Percentiles rank a stretch among this genome's conserved stretches.
Conservation (phyloP, 2,888 invertebrate species). For the Ferrisia virgata region DNA sequence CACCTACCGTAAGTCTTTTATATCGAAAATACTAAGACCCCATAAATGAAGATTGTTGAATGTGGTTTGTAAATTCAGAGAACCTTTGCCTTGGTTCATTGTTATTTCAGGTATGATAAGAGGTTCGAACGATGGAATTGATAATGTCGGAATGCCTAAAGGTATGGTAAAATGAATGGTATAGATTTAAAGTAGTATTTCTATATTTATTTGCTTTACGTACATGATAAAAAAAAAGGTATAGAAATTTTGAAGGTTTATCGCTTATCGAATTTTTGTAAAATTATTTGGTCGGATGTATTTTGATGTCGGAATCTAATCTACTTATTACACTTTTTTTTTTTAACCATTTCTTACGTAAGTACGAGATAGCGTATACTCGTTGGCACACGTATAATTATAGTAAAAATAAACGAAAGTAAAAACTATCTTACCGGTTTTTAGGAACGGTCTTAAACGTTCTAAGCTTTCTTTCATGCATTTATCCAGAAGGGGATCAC, state of each 20-base stretch:
- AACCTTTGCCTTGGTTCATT: slow-evolving; percentile 66
- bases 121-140: slow-evolving; percentile 70
- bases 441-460: slow-evolving; percentile 59
- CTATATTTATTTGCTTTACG: too few species aligned
- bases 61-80: slow-evolving; percentile 65
- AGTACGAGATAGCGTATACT: too few species aligned
- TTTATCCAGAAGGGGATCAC: slow-evolving; percentile 61
- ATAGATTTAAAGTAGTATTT: too few species aligned
- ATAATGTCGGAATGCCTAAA: slow-evolving; percentile 63
- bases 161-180: neutral
- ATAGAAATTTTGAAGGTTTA: too few species aligned
- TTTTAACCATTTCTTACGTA: too few species aligned
- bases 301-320: too few species aligned
- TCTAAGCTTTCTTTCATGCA: slow-evolving; percentile 64
- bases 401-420: neutral
- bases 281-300: too few species aligned
- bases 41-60: slow-evolving; percentile 64
- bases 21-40: slow-evolving; percentile 63
- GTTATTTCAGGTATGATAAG: slow-evolving; percentile 65
- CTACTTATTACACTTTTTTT: too few species aligned
- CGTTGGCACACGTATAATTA: neutral
- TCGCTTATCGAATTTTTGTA: too few species aligned
- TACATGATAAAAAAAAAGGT: too few species aligned
- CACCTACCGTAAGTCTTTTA: slow-evolving; percentile 65
- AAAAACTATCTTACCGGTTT: slow-evolving; percentile 53